Evolutionary conservation across 2,888 invertebrate species (phyloP), one percentile per base, ranked within the genome.

Genomic region (Apoda limacodes): DNA sequence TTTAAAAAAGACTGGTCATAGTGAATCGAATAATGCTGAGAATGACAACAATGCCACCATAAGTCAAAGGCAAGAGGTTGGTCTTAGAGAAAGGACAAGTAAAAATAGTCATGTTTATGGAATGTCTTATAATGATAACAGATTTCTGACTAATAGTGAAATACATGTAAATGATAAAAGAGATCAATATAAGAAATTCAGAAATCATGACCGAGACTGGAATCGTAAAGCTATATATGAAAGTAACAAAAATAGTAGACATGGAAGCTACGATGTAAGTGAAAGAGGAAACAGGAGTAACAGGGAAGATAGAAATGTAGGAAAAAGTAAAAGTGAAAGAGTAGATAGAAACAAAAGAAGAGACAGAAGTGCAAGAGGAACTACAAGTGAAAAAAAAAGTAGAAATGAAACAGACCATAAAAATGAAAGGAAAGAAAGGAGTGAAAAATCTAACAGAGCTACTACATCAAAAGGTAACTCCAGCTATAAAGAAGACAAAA

Each of bases 261-360:
- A 27, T 9, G 7, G 25, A 14, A 29, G 9, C 10, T 6, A 29
- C 22, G 13, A 9, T 22, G 22, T 27, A 24, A 26, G 6, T 21
- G 17, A 5, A 26, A 33, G 3, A 13, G 5, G 22, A 19, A 19
- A 30, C 20, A 20, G 24, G 21, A 9, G 7, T 11, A 11, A 14
- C 9, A 5, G 13, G 9, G 21, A n/a, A n/a, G n/a, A n/a, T n/a
- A n/a, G n/a, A n/a, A n/a, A n/a, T n/a, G n/a, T n/a, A n/a, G n/a
- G n/a, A n/a, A n/a, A n/a, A n/a, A n/a, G n/a, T n/a, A n/a, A n/a
- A n/a, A n/a, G n/a, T n/a, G n/a, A n/a, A n/a, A n/a, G n/a, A n/a
- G n/a, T n/a, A n/a, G n/a, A n/a, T n/a, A 25, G 6, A 2, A 27
- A 28, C 9, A 28, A 30, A 15, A 25, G 28, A 29, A 19, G 28